Conservation (phyloP, 2,113 vertebrate genomes). For the Mandrillus leucophaeus region DNA sequence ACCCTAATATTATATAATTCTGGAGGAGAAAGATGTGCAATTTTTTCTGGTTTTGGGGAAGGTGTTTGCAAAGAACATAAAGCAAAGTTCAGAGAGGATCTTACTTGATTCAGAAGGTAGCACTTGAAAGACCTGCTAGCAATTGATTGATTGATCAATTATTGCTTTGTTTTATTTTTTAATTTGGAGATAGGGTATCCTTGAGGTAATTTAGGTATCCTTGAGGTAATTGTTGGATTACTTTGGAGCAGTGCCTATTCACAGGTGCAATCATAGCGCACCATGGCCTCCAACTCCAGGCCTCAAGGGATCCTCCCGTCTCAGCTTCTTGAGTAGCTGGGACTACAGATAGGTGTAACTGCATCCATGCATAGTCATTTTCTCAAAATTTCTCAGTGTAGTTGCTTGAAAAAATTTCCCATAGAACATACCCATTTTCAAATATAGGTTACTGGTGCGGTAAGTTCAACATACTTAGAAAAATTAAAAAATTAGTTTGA, state of each 20-base stretch:
- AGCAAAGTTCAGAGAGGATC: not conserved
- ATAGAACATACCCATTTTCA: slow-evolving; percentile 10
- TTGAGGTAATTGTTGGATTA: too few species aligned
- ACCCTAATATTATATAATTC: slow-evolving; percentile 24
- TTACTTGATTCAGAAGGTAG: not conserved
- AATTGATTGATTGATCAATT: not conserved
- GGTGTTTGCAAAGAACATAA: not conserved
- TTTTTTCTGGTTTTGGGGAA: not conserved
- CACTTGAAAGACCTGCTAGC: not conserved
- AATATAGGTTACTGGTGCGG: not conserved
- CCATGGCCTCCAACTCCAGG: not conserved
- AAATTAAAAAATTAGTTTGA: slow-evolving; percentile 24
- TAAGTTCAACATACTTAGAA: not conserved
- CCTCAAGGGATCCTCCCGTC: not conserved
- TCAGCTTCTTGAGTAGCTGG: not conserved
- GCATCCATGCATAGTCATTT: not conserved
- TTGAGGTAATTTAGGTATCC: too few species aligned
- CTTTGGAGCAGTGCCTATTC: not conserved
- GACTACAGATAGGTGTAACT: not conserved
- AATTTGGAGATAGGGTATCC: too few species aligned
- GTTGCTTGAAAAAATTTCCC: not conserved
- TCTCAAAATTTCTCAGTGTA: not conserved
- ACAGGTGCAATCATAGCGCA: not conserved
- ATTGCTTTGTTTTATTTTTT: not conserved
- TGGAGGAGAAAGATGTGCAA: not conserved